Evolutionary conservation across 2,888 invertebrate genomes (phyloP), one percentile per base, ranked within the genome.

Genomic region (Cyaniris semiargus): DNA sequence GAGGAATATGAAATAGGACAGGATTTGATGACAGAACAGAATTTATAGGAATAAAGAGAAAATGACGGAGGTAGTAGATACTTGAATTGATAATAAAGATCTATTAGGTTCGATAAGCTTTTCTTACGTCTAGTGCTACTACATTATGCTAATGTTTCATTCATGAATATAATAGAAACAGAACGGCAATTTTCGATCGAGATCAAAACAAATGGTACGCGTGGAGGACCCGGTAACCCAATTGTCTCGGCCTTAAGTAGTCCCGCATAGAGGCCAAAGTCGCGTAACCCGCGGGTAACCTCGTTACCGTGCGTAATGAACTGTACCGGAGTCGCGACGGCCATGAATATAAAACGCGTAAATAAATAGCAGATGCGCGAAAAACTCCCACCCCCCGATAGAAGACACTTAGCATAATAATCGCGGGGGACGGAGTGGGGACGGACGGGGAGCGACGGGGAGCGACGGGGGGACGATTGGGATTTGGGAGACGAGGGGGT

Each of bases 361-460:
- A 94, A 93, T 93, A 94, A 93, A 94, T 93, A 94, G 92, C 93
- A 93, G 94, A 94, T 93, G 94, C 92, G 93, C 93, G 93, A 93
- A 94, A 93, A 93, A 91, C 87, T 91, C 92, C 88, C 91, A 92
- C 92, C 89, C 89, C 84, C 60, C 86, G 85, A 86, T 88, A 86
- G 88, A 89, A 87, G 88, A 92, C 92, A 92, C 92, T 93, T 93
- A 91, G 92, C 93, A 93, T 93, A 92, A 93, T 92, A 93, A 93
- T 92, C 89, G 91, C 88, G 89, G 89, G 89, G 85, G 23, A 23
- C 10, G 23, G 81, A 80, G 79, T 82, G 83, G 23, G 72, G 48
- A 8, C 34, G 34, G 71, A 10, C 21, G 44, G 44, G 38, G n/a
- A 1, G 18, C 78, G 80, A n/a, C n/a, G 81, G 79, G 81, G 72